Evolutionary conservation across 23 tunicate species (phyloP), one percentile per base, ranked within the genome.

Genomic region (Trididemnum clinides): DNA sequence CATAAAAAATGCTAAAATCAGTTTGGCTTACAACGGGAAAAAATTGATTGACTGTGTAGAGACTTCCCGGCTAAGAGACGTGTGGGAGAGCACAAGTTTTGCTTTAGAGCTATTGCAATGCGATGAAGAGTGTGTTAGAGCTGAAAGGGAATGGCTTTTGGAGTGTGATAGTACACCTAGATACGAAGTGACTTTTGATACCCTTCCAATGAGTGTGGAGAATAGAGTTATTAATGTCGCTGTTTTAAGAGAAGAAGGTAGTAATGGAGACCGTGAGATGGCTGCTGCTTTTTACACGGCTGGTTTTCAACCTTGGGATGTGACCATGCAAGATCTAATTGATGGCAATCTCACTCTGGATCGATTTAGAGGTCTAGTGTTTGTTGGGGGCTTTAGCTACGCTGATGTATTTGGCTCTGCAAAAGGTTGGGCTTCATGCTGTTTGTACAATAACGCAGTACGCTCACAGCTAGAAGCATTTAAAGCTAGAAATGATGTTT

Each of bases 341-440:
- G 37, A 51, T 3, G 88, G 89, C 18, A 34, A 74, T 23, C 76
- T 88, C 2, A 80, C 87, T 19, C 57, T 92, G 78, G 87, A 84
- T 71, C 85, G 78, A 22, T 92, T 92, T 72, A 64, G 92, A 31
- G 97, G 97, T 5, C 39, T 92, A 25, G 97, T 80, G 20, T 92
- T 92, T 72, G 97, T 92, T 32, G 97, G 97, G 20, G 97, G 97
- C 7, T 92, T 92, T 33, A 92, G 97, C 51, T 92, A 88, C 37
- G 97, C 92, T 29, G 97, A 92, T 35, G 97, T 92, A 25, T 75
- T 88, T 39, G 97, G 97, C 0, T 92, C 97, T 34, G 97, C 97
- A 0, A 92, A 92, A 78, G 97, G 97, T 69, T 92, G 97, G 97
- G 97, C 97, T 0, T 85, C 97, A 0, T 88, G 97, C 51, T 92